A percentile compares a stretch with the other conserved stretches of the same genome.
Conservation (phyloP, 2,888 invertebrate species). For the Macaria liturata region DNA sequence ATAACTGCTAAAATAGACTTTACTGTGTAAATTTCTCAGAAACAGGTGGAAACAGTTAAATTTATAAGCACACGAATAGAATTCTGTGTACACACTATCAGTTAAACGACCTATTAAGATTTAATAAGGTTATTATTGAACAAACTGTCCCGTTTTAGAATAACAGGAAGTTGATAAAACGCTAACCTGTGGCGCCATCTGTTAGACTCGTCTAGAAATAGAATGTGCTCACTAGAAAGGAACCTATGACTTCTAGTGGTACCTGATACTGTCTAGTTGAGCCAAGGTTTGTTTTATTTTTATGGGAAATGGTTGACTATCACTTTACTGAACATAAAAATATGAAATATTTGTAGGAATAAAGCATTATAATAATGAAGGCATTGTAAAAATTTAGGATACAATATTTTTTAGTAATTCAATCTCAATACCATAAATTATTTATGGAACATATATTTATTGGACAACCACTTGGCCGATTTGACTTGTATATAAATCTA, state of each 20-base stretch:
- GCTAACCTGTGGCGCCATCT: conserved; percentile 18
- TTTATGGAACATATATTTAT: too few relatives aligned
- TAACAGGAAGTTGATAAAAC: conserved; percentile 15
- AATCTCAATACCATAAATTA: too few relatives aligned
- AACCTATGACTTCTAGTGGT: too few relatives aligned
- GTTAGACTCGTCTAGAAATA: conserved; percentile 4
- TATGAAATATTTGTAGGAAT: too few relatives aligned
- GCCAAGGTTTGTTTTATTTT: not conserved
- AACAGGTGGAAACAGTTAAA: conserved; percentile 9
- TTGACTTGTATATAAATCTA: too few relatives aligned
- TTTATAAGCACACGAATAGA: conserved; percentile 19
- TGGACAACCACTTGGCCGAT: too few relatives aligned
- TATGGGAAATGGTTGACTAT: not conserved
- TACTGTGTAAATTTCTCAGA: conserved; percentile 6
- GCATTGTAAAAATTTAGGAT: too few relatives aligned
- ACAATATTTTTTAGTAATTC: too few relatives aligned
- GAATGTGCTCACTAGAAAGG: too few relatives aligned
- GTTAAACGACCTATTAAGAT: conserved; percentile 20
- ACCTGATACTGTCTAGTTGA: not conserved
- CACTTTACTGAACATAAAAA: too few relatives aligned
- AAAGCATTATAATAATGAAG: too few relatives aligned
- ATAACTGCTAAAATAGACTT: too few relatives aligned
- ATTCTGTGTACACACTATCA: conserved; percentile 16
- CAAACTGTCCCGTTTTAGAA: conserved; percentile 14
- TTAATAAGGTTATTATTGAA: conserved; percentile 19